Conservation (phyloP, 2,113 vertebrate genomes). For the Ictalurus furcatus region DNA sequence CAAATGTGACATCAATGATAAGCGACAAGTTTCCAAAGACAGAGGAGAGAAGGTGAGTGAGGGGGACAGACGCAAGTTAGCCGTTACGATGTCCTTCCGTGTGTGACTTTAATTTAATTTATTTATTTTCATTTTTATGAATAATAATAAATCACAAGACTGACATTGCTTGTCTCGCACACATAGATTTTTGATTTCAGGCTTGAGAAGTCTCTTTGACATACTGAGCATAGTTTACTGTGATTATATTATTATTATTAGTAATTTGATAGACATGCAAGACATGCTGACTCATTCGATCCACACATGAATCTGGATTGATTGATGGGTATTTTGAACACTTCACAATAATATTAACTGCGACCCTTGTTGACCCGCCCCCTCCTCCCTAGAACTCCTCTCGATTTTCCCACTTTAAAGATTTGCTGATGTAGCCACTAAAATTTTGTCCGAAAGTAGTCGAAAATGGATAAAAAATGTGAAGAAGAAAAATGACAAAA, state of each 20-base stretch:
- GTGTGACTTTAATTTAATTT: background rate
- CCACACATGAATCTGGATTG: too few relatives aligned
- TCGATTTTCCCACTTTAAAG: background rate
- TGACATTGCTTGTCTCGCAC: background rate
- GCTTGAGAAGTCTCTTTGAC: background rate
- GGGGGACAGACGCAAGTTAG: constrained; percentile 3
- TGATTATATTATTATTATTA: background rate
- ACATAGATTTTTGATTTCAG: background rate
- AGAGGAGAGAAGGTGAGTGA: constrained; percentile 88
- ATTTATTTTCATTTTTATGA: background rate
- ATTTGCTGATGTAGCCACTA: background rate
- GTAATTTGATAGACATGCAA: background rate
- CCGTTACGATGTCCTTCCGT: rapidly evolving
- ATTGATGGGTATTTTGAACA: background rate
- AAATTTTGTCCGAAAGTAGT: background rate
- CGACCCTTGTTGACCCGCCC: too few relatives aligned
- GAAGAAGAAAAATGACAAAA: background rate
- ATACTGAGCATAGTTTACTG: background rate
- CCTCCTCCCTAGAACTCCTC: background rate
- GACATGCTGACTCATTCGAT: background rate
- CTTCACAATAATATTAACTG: background rate
- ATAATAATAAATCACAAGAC: background rate
- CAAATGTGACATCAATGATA: constrained; percentile 97
- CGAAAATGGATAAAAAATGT: too few relatives aligned
- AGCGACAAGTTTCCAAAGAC: constrained; percentile 93